These are phyloP conservation scores for Mus minutoides DNA, from an alignment of 2,797 vertebrate species.

Conservation along the genomic window DNA sequence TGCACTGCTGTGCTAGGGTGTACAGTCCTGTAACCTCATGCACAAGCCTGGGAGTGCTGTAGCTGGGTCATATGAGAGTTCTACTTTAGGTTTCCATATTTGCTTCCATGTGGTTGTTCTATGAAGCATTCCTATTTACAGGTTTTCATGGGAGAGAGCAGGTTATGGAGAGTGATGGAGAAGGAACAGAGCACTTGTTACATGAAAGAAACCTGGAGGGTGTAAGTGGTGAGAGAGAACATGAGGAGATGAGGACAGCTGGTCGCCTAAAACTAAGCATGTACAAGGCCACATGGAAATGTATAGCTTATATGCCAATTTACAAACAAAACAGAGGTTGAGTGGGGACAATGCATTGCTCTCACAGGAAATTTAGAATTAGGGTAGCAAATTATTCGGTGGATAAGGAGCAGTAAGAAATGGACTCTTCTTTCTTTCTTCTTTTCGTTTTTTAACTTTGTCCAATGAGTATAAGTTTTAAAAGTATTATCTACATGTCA, in stretches of 20 bases:
- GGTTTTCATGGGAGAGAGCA: not conserved
- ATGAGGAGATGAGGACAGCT: not conserved
- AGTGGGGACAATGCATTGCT: constrained; percentile 4
- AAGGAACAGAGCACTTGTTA: not conserved
- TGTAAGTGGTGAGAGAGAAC: not conserved
- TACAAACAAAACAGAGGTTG: not conserved
- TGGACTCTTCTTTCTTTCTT: not conserved
- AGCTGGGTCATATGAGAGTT: not conserved
- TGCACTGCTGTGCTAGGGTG: not conserved
- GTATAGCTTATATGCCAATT: not conserved
- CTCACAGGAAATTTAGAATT: constrained; percentile 8
- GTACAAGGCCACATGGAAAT: not conserved
- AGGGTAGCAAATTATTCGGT: not conserved
- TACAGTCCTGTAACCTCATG: not conserved
- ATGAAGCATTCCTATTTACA: not conserved
- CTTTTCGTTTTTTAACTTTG: not conserved
- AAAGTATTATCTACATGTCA: not conserved
- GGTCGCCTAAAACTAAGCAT: not conserved
- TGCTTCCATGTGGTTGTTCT: too few relatives aligned
- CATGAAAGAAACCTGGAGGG: not conserved
- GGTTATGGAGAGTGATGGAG: not conserved
- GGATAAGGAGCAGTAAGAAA: not conserved
- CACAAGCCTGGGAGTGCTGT: not conserved
- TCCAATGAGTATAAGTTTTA: constrained; percentile 23
- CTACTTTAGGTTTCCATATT: not conserved